Percentiles rank a stretch among this genome's conserved stretches.
Conservation (phyloP, 2,113 vertebrate species). For the Trinectes maculatus region DNA sequence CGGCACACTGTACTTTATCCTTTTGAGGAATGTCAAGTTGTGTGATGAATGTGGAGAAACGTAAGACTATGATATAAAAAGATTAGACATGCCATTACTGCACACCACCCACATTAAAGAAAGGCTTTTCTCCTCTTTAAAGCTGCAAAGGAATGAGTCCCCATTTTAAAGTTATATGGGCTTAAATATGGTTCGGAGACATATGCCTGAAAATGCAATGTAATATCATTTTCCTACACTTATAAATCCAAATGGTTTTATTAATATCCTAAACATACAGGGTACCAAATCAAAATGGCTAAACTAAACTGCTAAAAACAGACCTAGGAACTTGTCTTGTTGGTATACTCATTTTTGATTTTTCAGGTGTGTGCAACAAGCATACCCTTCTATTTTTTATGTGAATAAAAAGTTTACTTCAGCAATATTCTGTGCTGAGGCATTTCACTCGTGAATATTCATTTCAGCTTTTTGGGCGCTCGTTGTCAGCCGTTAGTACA, state of each 20-base stretch:
- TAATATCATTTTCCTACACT: not conserved
- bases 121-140: too few species aligned
- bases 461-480: not conserved
- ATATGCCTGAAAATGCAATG: not conserved
- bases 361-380: too few species aligned
- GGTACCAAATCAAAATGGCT: too few species aligned
- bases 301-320: too few species aligned
- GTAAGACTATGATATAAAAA: too few species aligned
- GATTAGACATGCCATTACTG: too few species aligned
- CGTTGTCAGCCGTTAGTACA: too few species aligned
- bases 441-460: not conserved
- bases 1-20: constrained; percentile 9
- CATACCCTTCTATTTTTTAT: too few species aligned
- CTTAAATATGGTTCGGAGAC: not conserved
- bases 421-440: not conserved
- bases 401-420: too few species aligned
- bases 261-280: not conserved
- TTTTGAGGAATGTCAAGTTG: not conserved
- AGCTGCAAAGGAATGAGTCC: not conserved
- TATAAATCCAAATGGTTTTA: not conserved
- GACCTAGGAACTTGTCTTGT: too few species aligned
- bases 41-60: not conserved
- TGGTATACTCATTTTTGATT: too few species aligned
- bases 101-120: too few species aligned
- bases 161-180: not conserved